phyloP scores from a whole-genome alignment of 2,888 invertebrate genomes.

The Ernsta delagoae region DNA sequence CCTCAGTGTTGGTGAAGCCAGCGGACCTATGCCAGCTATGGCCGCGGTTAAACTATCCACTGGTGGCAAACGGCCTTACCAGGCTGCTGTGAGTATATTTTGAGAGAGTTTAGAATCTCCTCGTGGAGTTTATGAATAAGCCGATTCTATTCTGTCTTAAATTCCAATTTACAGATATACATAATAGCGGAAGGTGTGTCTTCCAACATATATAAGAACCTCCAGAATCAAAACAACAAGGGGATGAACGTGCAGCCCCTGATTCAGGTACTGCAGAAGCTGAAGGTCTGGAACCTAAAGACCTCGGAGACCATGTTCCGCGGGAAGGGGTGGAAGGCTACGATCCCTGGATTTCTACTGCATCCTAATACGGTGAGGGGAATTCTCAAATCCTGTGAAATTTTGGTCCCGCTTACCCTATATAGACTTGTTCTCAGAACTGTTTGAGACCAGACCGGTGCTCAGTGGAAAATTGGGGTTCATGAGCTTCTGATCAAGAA shows the following conservation, averaged over 20 bases:
- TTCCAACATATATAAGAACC: conserved; percentile 67
- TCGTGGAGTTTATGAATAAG: too few relatives aligned
- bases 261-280: conserved; percentile 70
- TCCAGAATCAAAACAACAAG: conserved; percentile 63
- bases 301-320: conserved; percentile 58
- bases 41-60: conserved; percentile 69
- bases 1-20: conserved; percentile 85
- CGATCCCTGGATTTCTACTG: conserved; percentile 30
- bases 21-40: conserved; percentile 88
- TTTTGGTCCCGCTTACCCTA: too few relatives aligned
- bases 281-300: conserved; percentile 76
- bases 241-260: conserved; percentile 66
- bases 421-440: too few relatives aligned
- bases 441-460: too few relatives aligned
- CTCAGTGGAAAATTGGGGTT: too few relatives aligned
- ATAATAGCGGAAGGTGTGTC: conserved; percentile 83
- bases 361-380: conserved; percentile 33
- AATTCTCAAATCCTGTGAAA: too few relatives aligned
- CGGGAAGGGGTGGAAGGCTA: conserved; percentile 31
- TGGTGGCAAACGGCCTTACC: conserved; percentile 77
- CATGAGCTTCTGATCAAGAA: too few relatives aligned
- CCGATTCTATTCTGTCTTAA: too few relatives aligned
- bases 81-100: conserved; percentile 80
- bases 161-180: conserved; percentile 87
- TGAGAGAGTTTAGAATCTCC: too few relatives aligned